Percentiles rank a stretch among this genome's conserved stretches.
These are phyloP conservation scores for Pristionchus japonicus DNA, from an alignment of 2,888 invertebrate genomes.

Conservation along the genomic window DNA sequence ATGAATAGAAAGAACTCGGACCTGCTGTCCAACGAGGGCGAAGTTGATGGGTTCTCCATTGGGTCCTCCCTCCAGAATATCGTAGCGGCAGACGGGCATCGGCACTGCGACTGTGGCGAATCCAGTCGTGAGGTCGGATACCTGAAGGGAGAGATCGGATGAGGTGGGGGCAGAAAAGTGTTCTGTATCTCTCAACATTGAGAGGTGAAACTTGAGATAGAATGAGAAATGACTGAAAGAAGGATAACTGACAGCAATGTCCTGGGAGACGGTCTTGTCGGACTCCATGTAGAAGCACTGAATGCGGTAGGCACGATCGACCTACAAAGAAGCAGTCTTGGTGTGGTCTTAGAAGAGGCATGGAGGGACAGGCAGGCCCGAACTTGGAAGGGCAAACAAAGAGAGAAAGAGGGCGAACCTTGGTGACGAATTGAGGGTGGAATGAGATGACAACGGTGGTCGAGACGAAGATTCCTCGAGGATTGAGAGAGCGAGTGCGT, in stretches of 20 bases:
- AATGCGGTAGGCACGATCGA: constrained; percentile 69
- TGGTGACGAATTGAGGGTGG: constrained; percentile 50
- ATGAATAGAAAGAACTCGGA: neutral
- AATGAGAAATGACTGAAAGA: neutral
- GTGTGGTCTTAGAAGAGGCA: neutral
- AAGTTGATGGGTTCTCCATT: constrained; percentile 69
- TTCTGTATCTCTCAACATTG: no score
- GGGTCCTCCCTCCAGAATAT: constrained; percentile 71
- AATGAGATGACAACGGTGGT: constrained; percentile 40
- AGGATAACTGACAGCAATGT: constrained; percentile 60
- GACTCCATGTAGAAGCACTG: constrained; percentile 75
- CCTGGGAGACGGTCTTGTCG: constrained; percentile 70
- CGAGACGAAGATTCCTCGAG: constrained; percentile 45
- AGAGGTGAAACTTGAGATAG: no score
- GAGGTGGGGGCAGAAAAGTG: neutral
- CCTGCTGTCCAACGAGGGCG: constrained; percentile 70
- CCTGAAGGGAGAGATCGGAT: neutral
- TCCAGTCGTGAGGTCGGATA: constrained; percentile 70
- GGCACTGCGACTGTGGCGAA: constrained; percentile 71
- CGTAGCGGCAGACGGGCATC: constrained; percentile 73
- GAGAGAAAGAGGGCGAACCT: neutral
- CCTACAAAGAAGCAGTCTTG: constrained; percentile 20
- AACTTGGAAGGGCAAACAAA: neutral
- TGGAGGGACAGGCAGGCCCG: neutral
- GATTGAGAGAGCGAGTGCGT: constrained; percentile 42